A percentile compares a stretch with the other conserved stretches of the same genome.
These are phyloP conservation scores for Erethizon dorsatum DNA, from an alignment of 2,797 vertebrate species.

Conservation along the genomic window DNA sequence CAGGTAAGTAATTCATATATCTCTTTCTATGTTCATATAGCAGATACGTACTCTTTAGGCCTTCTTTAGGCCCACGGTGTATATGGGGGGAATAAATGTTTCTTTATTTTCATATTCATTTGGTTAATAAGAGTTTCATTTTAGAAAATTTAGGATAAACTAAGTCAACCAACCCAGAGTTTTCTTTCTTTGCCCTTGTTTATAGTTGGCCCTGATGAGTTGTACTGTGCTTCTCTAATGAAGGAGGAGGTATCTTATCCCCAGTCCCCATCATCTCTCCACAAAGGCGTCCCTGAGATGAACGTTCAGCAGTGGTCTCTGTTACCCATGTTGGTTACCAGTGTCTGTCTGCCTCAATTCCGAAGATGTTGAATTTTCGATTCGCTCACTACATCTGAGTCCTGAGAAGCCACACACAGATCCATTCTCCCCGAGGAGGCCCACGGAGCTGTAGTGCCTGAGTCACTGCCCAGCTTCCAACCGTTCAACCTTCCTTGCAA, in stretches of 20 bases:
- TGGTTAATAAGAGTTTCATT: conserved; percentile 6
- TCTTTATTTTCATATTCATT: neutral
- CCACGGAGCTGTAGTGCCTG: neutral
- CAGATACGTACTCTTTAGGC: neutral
- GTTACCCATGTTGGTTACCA: neutral
- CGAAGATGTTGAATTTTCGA: neutral
- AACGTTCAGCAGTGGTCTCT: neutral
- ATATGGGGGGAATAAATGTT: neutral
- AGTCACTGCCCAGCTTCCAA: neutral
- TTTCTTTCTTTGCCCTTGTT: neutral
- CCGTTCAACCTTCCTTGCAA: neutral
- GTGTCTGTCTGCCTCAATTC: neutral
- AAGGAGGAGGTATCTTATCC: neutral
- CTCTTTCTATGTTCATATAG: neutral
- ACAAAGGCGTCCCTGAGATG: neutral
- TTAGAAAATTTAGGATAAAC: neutral
- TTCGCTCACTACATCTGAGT: neutral
- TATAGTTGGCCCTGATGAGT: neutral
- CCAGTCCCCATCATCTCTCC: neutral
- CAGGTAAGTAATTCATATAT: neutral
- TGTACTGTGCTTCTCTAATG: neutral
- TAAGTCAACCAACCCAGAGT: neutral
- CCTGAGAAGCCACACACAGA: neutral
- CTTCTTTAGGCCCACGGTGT: neutral
- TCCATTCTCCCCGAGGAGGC: neutral